Evolutionary conservation across 2,113 vertebrate species (phyloP).

Genomic region (Peromyscus californicus): DNA sequence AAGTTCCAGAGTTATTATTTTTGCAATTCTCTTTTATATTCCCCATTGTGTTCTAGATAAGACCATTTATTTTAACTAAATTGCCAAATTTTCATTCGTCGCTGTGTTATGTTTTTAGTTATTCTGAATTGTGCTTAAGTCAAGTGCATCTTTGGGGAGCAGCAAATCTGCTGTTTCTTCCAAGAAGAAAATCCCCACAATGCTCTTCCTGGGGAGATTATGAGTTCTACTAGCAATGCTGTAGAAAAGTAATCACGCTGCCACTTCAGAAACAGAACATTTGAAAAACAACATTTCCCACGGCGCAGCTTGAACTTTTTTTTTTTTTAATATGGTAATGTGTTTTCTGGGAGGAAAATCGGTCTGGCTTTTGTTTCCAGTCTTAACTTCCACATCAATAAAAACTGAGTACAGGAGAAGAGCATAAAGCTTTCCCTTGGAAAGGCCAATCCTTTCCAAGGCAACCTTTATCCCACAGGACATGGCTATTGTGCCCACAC

Average conservation of each 20-base stretch:
- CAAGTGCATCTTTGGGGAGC: not conserved
- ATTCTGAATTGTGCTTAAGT: slow-evolving; percentile 41
- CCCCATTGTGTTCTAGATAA: slow-evolving; percentile 34
- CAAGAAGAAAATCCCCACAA: not conserved
- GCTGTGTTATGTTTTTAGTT: not conserved
- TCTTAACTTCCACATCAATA: not conserved
- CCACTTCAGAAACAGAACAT: slow-evolving; percentile 32
- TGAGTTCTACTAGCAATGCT: not conserved
- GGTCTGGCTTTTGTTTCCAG: not conserved
- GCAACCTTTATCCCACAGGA: not conserved
- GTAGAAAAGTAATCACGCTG: slow-evolving; percentile 49
- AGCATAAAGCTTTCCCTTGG: not conserved
- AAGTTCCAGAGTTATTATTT: slow-evolving; percentile 25
- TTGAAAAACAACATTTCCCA: slow-evolving; percentile 67
- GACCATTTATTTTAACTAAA: slow-evolving; percentile 38
- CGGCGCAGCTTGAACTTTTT: not conserved
- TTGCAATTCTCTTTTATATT: slow-evolving; percentile 33
- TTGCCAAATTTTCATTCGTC: slow-evolving; percentile 34
- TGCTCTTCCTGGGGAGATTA: not conserved
- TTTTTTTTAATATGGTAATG: not conserved
- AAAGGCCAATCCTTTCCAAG: not conserved
- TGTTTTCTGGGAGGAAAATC: slow-evolving; percentile 59
- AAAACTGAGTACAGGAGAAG: not conserved
- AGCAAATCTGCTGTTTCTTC: slow-evolving; percentile 13
- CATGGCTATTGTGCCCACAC: not conserved